Evolutionary conservation across 2,113 vertebrate genomes (phyloP).

Genomic region (Acanthochromis polyacanthus): DNA sequence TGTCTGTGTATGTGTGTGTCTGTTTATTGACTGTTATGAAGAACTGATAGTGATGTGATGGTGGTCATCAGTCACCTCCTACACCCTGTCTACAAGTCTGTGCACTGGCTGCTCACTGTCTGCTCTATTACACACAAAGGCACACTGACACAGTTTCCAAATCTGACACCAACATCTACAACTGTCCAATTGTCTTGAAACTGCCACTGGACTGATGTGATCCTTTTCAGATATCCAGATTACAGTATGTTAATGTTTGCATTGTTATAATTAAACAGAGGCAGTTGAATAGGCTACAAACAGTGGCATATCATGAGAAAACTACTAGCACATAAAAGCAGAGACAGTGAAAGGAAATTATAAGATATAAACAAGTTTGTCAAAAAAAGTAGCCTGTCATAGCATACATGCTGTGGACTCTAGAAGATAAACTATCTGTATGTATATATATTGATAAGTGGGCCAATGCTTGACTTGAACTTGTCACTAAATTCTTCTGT

Average conservation of each 20-base stretch:
- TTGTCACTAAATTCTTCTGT: too few relatives aligned
- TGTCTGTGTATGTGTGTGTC: conserved; percentile 20
- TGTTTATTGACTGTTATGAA: conserved; percentile 64
- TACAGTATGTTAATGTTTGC: not conserved
- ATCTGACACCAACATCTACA: conserved; percentile 9
- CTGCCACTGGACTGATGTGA: not conserved
- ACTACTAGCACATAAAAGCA: too few relatives aligned
- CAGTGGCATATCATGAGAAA: too few relatives aligned
- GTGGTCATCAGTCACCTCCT: conserved; percentile 75
- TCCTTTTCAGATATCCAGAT: not conserved
- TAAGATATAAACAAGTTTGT: too few relatives aligned
- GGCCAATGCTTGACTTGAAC: too few relatives aligned
- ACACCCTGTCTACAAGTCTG: conserved; percentile 52
- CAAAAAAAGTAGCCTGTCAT: too few relatives aligned
- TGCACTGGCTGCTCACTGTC: conserved; percentile 37
- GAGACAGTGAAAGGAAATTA: too few relatives aligned
- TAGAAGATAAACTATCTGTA: too few relatives aligned
- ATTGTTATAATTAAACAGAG: not conserved
- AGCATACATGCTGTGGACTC: too few relatives aligned
- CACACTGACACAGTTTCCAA: conserved; percentile 21
- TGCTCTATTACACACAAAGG: conserved; percentile 41
- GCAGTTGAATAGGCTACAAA: too few relatives aligned
- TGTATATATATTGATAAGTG: too few relatives aligned
- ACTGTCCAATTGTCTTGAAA: not conserved
- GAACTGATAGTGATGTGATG: conserved; percentile 73